These are phyloP conservation scores for Autographa pulchrina DNA, from an alignment of 2,888 invertebrate species.

Conservation along the genomic window DNA sequence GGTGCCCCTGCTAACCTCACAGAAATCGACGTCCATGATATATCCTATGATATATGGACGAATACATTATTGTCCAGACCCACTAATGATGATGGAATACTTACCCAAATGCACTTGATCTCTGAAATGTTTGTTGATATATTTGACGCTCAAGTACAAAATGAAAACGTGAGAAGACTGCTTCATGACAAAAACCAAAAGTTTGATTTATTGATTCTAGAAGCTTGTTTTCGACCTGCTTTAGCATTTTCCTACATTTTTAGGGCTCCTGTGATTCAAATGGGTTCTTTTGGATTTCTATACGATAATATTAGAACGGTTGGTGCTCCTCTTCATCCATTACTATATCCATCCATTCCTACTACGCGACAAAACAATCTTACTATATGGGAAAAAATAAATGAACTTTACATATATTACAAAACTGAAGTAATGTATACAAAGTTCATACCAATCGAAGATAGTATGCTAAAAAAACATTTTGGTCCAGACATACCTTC, in stretches of 20 bases:
- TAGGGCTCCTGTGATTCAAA: conserved; percentile 55
- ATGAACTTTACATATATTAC: conserved; percentile 30
- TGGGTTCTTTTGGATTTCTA: conserved; percentile 42
- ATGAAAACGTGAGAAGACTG: conserved; percentile 41
- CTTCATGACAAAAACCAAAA: conserved; percentile 40
- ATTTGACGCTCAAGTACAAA: conserved; percentile 48
- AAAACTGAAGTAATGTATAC: background rate
- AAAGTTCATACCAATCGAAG: background rate
- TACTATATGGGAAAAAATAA: conserved; percentile 50
- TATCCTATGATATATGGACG: conserved; percentile 65
- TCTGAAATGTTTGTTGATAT: conserved; percentile 34
- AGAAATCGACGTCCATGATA: conserved; percentile 71
- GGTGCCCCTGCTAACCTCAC: conserved; percentile 66
- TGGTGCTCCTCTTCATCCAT: conserved; percentile 37
- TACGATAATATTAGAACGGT: conserved; percentile 20
- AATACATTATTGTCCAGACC: conserved; percentile 7
- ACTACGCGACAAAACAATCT: conserved; percentile 29
- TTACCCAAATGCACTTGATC: conserved; percentile 26
- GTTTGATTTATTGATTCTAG: conserved; percentile 57
- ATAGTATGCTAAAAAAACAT: conserved; percentile 18
- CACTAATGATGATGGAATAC: background rate
- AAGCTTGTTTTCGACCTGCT: conserved; percentile 38
- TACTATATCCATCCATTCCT: conserved; percentile 21
- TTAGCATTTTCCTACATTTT: conserved; percentile 48
- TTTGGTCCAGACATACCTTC: conserved; percentile 51